These are phyloP conservation scores for Ypsolopha scabrella DNA, from an alignment of 2,888 invertebrate genomes.

Conservation along the genomic window DNA sequence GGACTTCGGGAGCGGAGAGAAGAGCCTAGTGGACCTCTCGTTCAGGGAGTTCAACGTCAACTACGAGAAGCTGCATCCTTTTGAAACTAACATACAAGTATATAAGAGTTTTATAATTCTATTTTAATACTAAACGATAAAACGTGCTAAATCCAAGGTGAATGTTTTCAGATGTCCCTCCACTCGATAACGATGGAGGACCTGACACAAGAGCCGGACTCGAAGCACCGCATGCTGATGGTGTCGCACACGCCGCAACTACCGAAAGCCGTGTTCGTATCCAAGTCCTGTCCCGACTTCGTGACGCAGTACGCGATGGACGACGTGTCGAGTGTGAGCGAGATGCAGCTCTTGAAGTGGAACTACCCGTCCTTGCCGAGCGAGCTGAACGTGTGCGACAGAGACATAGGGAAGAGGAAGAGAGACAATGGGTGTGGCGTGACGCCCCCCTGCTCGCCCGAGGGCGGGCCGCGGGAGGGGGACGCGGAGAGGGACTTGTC, in stretches of 20 bases:
- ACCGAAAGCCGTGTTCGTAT: constrained; percentile 71
- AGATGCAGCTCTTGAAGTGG: constrained; percentile 11
- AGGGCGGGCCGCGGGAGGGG: constrained; percentile 18
- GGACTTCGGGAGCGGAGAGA: constrained; percentile 75
- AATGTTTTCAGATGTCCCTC: constrained; percentile 73
- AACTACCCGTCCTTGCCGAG: constrained; percentile 32
- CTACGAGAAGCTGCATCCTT: constrained; percentile 75
- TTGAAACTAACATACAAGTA: constrained; percentile 80
- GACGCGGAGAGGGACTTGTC: constrained; percentile 18
- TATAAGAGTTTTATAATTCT: neutral
- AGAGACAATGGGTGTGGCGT: constrained; percentile 49
- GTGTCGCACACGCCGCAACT: constrained; percentile 73
- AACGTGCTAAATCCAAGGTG: neutral
- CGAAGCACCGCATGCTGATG: constrained; percentile 87
- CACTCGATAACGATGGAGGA: constrained; percentile 93
- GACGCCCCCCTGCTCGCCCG: constrained; percentile 77
- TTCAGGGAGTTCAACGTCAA: constrained; percentile 85
- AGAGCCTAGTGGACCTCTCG: constrained; percentile 86
- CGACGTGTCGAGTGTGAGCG: constrained; percentile 11
- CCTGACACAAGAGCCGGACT: constrained; percentile 80
- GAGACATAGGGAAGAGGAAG: constrained; percentile 20
- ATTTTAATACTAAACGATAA: no score
- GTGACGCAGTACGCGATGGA: constrained; percentile 21
- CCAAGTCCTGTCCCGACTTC: constrained; percentile 86
- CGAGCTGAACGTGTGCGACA: constrained; percentile 28